These are phyloP conservation scores for Dasyornis broadbenti DNA, from an alignment of 2,113 vertebrate genomes.

Conservation along the genomic window DNA sequence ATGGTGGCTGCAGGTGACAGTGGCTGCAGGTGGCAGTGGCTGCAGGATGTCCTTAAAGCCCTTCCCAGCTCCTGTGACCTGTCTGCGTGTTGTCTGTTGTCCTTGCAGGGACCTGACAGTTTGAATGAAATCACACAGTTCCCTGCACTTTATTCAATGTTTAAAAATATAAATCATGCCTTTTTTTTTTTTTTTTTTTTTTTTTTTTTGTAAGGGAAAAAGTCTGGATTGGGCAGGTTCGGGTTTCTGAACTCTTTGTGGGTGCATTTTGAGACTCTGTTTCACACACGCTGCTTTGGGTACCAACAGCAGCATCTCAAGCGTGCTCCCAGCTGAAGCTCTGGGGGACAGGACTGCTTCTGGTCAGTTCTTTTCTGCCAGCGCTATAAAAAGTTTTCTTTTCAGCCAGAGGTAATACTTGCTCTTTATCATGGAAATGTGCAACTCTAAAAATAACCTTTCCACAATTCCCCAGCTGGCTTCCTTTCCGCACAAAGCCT, in stretches of 20 bases:
- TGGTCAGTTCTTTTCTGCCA: not conserved
- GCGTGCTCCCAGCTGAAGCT: not conserved
- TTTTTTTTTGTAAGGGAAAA: not conserved
- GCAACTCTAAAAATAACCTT: constrained; percentile 24
- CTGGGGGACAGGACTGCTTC: not conserved
- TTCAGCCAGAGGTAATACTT: not conserved
- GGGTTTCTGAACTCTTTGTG: not conserved
- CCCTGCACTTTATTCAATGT: not conserved
- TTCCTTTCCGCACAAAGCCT: not conserved
- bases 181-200: not conserved
- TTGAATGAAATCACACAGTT: not conserved
- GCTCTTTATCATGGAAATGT: constrained; percentile 8
- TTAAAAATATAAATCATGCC: not conserved
- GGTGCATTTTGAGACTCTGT: not conserved
- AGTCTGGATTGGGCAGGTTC: not conserved
- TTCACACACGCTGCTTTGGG: not conserved
- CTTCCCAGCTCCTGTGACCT: not conserved
- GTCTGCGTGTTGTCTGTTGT: not conserved
- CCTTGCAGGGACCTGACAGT: not conserved
- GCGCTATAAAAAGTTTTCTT: not conserved
- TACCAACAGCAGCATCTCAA: not conserved
- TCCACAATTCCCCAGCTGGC: not conserved
- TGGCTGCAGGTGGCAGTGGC: not conserved
- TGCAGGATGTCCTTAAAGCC: not conserved
- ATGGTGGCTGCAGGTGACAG: not conserved